A percentile compares a stretch with the other conserved stretches of the same genome.
These are phyloP conservation scores for Lamellibrachia satsuma DNA, from an alignment of 2,888 invertebrate species.

Conservation along the genomic window DNA sequence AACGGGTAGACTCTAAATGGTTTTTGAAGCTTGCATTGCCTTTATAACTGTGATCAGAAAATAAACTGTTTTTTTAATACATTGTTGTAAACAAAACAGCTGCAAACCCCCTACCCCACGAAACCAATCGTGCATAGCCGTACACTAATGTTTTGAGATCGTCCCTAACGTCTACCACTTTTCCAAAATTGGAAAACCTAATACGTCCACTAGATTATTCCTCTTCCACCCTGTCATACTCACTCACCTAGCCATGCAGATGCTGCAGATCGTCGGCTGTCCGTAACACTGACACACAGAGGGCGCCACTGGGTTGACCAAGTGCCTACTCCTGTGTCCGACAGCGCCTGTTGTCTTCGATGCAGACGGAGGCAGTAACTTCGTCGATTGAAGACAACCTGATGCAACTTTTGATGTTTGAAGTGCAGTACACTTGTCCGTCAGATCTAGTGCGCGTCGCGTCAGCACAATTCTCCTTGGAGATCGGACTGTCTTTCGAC, in stretches of 20 bases:
- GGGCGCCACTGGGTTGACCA: conserved; percentile 30
- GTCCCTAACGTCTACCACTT: too few species aligned
- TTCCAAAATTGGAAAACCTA: neutral
- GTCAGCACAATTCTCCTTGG: conserved; percentile 53
- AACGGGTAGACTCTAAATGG: too few species aligned
- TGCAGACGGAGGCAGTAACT: neutral
- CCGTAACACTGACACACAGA: conserved; percentile 75
- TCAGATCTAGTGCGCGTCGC: conserved; percentile 45
- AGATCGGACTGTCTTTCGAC: conserved; percentile 37
- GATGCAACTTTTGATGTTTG: neutral
- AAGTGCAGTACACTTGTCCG: neutral
- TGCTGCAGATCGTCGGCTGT: conserved; percentile 74
- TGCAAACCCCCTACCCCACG: too few species aligned
- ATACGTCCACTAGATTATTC: neutral
- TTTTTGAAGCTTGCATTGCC: too few species aligned
- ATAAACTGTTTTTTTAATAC: too few species aligned
- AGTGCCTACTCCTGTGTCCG: conserved; percentile 18
- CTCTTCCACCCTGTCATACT: neutral
- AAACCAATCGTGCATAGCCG: too few species aligned
- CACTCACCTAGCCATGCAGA: conserved; percentile 72
- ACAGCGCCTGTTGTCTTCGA: neutral
- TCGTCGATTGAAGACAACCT: neutral
- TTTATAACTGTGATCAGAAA: too few species aligned
- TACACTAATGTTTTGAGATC: too few species aligned
- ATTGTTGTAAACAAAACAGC: too few species aligned